Base-by-base conservation (phyloP, 2,113 vertebrate species). In the Nettapus auritus region DNA sequence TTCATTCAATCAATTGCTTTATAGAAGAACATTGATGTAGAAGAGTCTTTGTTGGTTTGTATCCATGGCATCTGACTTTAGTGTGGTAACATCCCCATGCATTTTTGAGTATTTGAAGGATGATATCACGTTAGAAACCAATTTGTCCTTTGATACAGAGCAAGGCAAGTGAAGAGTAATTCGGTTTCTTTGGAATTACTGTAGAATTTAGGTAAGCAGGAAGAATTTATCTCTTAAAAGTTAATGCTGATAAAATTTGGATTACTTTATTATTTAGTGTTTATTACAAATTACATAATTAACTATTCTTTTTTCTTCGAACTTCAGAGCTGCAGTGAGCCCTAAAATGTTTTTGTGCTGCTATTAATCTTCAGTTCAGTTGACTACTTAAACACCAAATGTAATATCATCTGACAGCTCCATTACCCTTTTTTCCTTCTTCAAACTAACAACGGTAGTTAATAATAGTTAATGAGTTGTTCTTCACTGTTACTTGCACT, bases 21-120 rank as follows among this genome's bases (percentile, higher is more conserved):
- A 50, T 20, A 57, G 21, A 59, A 42, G 53, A 6, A 2, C 22
- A 11, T 11, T 42, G 29, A 11, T 48, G 66, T 56, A 62, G 33
- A 11, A 1, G 15, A 23, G 36, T 17, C 28, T 75, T 70, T 0
- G 1, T 42, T 71, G 26, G 11, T 82, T 40, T 79, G 0, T 25
- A n/a, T 55, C 25, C 21, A 4, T 42, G 34, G 14, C 5, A 3
- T 36, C 40, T 64, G 48, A 75, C 31, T 82, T 76, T 22, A 60
- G 17, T 25, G 46, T 23, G 34, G 26, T 71, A 53, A 70, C 71
- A 78, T 5, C 22, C 14, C 16, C 18, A 3, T 36, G 36, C 21
- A 13, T 55, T 34, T 74, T 18, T 6, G 79, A 22, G 25, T 40
- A 36, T 25, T 36, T 23, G 26, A 48, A 60, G 71, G 22, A 33